Conservation (phyloP, 1,140 invertebrate genomes). For the Lucilia sericata region DNA sequence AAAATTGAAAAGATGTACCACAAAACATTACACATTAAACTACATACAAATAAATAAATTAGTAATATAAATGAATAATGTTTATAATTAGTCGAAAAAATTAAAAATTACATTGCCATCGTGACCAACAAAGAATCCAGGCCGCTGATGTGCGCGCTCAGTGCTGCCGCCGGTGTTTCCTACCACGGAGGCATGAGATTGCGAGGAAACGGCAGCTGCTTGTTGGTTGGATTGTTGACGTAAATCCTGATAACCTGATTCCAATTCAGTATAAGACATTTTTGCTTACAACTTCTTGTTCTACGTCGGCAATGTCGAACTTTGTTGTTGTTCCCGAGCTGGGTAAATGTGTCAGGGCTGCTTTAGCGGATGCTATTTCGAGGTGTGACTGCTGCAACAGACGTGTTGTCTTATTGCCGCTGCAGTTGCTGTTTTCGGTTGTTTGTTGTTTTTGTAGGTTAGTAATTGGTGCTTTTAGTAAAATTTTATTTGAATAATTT, state of each 20-base stretch:
- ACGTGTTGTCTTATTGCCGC: neutral
- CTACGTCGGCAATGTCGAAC: neutral
- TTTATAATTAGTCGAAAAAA: constrained; percentile 12
- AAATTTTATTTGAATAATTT: constrained; percentile 34
- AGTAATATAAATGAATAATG: neutral
- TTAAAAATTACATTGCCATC: constrained; percentile 71
- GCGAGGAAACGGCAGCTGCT: constrained; percentile 49
- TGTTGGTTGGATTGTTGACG: constrained; percentile 70
- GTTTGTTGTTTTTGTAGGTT: constrained; percentile 18
- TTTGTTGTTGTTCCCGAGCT: neutral
- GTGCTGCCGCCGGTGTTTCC: neutral
- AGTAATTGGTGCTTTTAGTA: constrained; percentile 37
- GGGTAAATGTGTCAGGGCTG: neutral
- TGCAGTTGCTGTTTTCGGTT: neutral
- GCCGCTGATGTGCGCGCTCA: constrained; percentile 48
- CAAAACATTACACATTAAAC: too few relatives aligned
- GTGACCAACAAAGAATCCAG: constrained; percentile 76
- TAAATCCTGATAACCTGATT: constrained; percentile 88
- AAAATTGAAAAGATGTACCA: too few relatives aligned
- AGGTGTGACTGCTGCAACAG: constrained; percentile 7
- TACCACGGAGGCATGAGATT: constrained; percentile 19
- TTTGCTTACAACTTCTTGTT: neutral
- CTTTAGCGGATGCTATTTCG: neutral
- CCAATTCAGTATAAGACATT: constrained; percentile 91
- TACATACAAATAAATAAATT: too few relatives aligned